Evolutionary conservation across 64 coral and sea anemone genomes (phyloP).

Genomic region (Pachyseris speciosa): DNA sequence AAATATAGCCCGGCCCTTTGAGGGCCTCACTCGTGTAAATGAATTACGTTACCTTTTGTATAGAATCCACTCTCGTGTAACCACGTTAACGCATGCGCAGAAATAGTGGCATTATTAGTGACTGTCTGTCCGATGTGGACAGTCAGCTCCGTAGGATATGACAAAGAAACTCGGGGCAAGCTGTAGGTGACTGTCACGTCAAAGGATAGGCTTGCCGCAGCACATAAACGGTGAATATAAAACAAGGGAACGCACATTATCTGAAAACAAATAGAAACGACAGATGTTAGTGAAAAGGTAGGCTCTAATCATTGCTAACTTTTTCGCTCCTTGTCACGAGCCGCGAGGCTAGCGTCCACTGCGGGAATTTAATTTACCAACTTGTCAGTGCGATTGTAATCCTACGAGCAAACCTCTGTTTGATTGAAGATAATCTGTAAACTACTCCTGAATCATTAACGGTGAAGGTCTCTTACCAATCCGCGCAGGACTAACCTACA

Average conservation of each 20-base stretch:
- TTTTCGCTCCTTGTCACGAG: too few species aligned
- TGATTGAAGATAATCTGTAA: too few species aligned
- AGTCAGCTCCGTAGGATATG: constrained; percentile 38
- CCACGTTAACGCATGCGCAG: constrained; percentile 30
- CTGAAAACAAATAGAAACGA: constrained; percentile 5
- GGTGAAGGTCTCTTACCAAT: too few species aligned
- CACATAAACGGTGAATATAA: constrained; percentile 47
- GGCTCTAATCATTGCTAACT: too few species aligned
- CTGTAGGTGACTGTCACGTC: constrained; percentile 7
- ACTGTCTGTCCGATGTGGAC: constrained; percentile 39
- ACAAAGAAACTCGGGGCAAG: constrained; percentile 3
- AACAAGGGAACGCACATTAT: constrained; percentile 48
- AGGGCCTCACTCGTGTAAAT: too few species aligned
- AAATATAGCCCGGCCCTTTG: too few species aligned
- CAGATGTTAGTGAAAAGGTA: neutral
- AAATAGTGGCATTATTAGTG: constrained; percentile 32
- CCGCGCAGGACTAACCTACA: too few species aligned
- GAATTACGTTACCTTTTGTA: neutral
- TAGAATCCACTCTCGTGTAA: constrained; percentile 20
- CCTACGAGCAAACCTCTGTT: too few species aligned
- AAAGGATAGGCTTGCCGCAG: constrained; percentile 21
- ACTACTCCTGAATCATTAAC: too few species aligned
- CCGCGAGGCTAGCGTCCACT: too few species aligned
- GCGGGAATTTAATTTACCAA: too few species aligned
- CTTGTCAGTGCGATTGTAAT: too few species aligned